Evolutionary conservation across 1,140 invertebrate species (phyloP).

Genomic region (Parasteatoda tepidariorum): DNA sequence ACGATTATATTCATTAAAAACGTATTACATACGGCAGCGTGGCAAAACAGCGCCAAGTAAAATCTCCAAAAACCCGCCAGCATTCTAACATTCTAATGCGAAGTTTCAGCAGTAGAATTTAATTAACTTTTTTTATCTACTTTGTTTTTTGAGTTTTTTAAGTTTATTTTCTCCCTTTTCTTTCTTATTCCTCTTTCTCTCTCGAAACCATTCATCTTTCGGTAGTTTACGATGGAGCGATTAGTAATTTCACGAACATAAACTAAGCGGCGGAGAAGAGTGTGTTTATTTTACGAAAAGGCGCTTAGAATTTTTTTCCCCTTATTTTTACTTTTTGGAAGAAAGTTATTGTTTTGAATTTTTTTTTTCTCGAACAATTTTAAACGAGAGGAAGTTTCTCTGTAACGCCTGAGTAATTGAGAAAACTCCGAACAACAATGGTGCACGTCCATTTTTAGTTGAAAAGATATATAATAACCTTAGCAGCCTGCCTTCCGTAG

Average conservation of each 20-base stretch:
- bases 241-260: slow-evolving; percentile 44
- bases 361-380: slow-evolving; percentile 30
- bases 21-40: slow-evolving; percentile 24
- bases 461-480: no score
- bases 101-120: slow-evolving; percentile 25
- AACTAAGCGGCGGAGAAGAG: slow-evolving; percentile 1
- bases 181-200: neutral
- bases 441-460: neutral
- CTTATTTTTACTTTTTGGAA: slow-evolving; percentile 4
- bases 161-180: neutral
- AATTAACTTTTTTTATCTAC: slow-evolving; percentile 39
- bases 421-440: neutral
- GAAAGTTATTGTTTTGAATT: slow-evolving; percentile 9
- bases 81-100: slow-evolving; percentile 10
- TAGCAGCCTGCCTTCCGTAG: no score
- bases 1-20: slow-evolving; percentile 48
- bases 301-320: neutral
- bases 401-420: slow-evolving; percentile 4
- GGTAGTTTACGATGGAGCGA: slow-evolving; percentile 1
- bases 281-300: slow-evolving; percentile 36
- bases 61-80: neutral
- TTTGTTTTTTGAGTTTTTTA: neutral
- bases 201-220: neutral
- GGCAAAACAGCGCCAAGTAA: neutral
- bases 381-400: slow-evolving; percentile 36